A percentile compares a stretch with the other conserved stretches of the same genome.
These are phyloP conservation scores for Aegithalos caudatus DNA, from an alignment of 2,113 vertebrate genomes.

Conservation along the genomic window DNA sequence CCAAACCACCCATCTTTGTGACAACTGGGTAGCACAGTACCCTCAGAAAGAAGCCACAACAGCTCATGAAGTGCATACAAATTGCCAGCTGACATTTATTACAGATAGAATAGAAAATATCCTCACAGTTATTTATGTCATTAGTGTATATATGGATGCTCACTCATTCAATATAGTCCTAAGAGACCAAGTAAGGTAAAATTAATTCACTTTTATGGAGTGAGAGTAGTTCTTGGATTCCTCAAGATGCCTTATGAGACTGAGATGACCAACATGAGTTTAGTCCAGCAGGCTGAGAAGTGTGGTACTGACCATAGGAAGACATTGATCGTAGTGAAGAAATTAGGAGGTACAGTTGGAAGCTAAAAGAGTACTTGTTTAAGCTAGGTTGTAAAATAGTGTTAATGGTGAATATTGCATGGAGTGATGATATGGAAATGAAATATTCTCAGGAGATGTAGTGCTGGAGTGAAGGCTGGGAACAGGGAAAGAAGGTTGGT, in stretches of 20 bases:
- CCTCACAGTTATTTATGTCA: not conserved
- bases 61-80: not conserved
- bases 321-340: not conserved
- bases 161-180: not conserved
- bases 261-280: not conserved
- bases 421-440: not conserved
- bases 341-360: not conserved
- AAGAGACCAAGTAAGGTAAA: not conserved
- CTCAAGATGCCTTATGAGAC: not conserved
- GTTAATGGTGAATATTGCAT: not conserved
- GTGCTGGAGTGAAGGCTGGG: not conserved
- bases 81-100: not conserved
- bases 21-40: not conserved
- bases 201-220: not conserved
- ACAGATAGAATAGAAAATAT: not conserved
- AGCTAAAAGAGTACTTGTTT: not conserved
- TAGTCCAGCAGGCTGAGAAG: not conserved
- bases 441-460: not conserved
- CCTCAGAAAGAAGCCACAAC: not conserved
- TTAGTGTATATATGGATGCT: not conserved
- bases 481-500: not conserved
- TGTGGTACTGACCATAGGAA: not conserved
- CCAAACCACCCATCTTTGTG: conserved; percentile 3
- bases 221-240: not conserved
- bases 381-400: not conserved